Percentiles rank a stretch among this genome's conserved stretches.
These are phyloP conservation scores for Myoxocephalus aenaeus DNA, from an alignment of 2,797 vertebrate genomes.

Conservation along the genomic window DNA sequence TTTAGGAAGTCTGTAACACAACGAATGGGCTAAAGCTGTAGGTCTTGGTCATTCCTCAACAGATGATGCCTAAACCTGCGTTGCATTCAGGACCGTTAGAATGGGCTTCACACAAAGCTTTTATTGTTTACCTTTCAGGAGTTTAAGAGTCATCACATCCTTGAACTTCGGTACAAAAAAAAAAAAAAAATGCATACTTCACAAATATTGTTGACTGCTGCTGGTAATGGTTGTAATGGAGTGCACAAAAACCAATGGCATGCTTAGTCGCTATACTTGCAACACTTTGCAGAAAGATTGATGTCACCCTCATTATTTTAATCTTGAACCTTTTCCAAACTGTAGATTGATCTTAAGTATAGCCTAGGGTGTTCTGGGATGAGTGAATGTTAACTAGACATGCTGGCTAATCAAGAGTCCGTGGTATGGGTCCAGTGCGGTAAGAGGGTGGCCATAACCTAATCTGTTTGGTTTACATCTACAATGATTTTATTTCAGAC, in stretches of 20 bases:
- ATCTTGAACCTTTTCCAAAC: constrained; percentile 59
- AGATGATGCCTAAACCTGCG: constrained; percentile 35
- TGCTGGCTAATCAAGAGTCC: constrained; percentile 58
- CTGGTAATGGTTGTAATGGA: constrained; percentile 71
- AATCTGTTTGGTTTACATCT: constrained; percentile 81
- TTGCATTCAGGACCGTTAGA: constrained; percentile 47
- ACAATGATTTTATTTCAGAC: constrained; percentile 82
- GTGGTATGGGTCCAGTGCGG: constrained; percentile 59
- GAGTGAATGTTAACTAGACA: constrained; percentile 60
- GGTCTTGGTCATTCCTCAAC: constrained; percentile 51
- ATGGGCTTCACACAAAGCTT: constrained; percentile 47
- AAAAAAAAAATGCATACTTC: constrained; percentile 48
- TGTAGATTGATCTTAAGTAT: constrained; percentile 56
- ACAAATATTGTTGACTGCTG: constrained; percentile 65
- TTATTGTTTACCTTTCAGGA: constrained; percentile 60
- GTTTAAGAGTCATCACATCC: constrained; percentile 36
- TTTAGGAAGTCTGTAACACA: constrained; percentile 38
- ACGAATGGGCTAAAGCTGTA: constrained; percentile 25
- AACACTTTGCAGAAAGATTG: constrained; percentile 75
- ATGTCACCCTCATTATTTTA: constrained; percentile 67
- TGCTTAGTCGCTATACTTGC: constrained; percentile 72
- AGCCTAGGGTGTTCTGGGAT: constrained; percentile 56
- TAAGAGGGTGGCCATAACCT: constrained; percentile 65
- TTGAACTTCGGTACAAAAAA: constrained; percentile 45
- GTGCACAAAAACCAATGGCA: constrained; percentile 74